A percentile compares a stretch with the other conserved stretches of the same genome.
phyloP scores from a whole-genome alignment of 2,888 invertebrate species.

The Heliconius charithonia region DNA sequence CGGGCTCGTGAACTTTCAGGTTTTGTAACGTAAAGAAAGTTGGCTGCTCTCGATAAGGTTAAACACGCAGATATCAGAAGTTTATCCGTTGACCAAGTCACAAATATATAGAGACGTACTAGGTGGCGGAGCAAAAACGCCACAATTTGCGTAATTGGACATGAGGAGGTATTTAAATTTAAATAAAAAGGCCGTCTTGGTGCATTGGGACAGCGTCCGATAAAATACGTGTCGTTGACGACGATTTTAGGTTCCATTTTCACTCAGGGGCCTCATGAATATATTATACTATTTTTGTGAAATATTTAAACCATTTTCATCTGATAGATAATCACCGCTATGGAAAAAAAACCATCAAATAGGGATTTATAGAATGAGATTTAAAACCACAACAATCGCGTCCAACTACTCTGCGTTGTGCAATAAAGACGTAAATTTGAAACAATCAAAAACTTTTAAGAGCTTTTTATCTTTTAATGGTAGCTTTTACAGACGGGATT shows the following conservation, averaged over 20 bases:
- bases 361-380: neutral
- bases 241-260: too few species aligned
- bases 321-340: too few species aligned
- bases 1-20: too few species aligned
- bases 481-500: slow-evolving; percentile 19
- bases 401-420: neutral
- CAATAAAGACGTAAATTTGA: slow-evolving; percentile 25
- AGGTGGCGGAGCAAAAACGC: neutral
- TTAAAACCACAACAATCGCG: neutral
- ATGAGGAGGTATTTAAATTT: neutral
- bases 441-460: slow-evolving; percentile 31
- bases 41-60: too few species aligned
- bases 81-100: neutral
- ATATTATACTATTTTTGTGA: too few species aligned
- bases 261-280: too few species aligned
- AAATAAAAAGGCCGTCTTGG: neutral
- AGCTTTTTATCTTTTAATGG: slow-evolving; percentile 30
- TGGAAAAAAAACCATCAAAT: neutral
- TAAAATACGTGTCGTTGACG: too few species aligned
- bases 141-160: neutral
- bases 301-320: too few species aligned
- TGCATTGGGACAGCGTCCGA: too few species aligned
- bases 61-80: neutral
- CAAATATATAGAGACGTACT: neutral
- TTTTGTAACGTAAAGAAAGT: too few species aligned